Percentiles rank a stretch among this genome's conserved stretches.
Conservation (phyloP, 2,888 invertebrate genomes). For the Eurytoma californica region DNA sequence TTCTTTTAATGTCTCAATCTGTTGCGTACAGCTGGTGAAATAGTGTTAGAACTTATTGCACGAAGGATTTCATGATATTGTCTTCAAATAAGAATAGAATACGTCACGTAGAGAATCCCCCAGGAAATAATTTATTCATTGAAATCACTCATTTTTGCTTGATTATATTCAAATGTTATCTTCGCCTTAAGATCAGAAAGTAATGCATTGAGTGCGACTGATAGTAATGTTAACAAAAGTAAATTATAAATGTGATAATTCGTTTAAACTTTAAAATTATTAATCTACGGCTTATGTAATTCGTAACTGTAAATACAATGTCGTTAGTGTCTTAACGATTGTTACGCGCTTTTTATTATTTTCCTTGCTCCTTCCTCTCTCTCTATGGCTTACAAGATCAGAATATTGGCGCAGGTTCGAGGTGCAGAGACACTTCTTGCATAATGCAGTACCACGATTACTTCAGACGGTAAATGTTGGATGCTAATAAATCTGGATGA, state of each 20-base stretch:
- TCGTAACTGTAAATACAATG: no score
- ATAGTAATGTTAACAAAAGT: no score
- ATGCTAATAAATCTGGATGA: conserved; percentile 75
- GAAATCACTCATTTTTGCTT: conserved; percentile 22
- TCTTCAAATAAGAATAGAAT: neutral
- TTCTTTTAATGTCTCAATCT: no score
- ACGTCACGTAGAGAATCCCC: conserved; percentile 29
- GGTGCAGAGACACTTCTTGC: conserved; percentile 63
- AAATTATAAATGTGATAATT: no score
- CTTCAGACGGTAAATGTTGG: conserved; percentile 72
- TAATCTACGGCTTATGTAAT: no score
- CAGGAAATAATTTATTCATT: conserved; percentile 39
- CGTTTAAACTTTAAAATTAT: no score
- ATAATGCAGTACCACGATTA: conserved; percentile 73
- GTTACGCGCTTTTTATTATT: neutral
- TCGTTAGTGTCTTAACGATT: no score
- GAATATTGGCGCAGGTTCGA: conserved; percentile 35
- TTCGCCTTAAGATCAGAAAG: conserved; percentile 3
- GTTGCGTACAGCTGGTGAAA: no score
- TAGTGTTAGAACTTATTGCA: no score
- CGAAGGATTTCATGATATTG: neutral
- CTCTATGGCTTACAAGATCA: conserved; percentile 11
- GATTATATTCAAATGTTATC: conserved; percentile 27
- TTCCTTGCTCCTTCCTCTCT: neutral
- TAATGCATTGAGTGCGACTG: neutral